Evolutionary conservation across 2,113 vertebrate genomes (phyloP).

Genomic region (Oxygymnocypris stewartii): DNA sequence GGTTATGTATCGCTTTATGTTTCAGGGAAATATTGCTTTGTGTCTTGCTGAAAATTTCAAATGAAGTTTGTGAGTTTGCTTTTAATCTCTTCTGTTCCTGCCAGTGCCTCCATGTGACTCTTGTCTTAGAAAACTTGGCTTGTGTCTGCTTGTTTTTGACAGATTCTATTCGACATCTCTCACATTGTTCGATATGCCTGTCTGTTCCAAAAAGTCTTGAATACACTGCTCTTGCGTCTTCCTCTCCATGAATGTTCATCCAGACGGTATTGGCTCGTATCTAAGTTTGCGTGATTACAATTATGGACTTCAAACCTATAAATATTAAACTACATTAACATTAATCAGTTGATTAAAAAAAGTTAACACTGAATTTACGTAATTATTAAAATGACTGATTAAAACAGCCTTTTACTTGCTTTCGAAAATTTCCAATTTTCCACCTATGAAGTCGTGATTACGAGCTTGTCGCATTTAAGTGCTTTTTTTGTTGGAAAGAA

Average conservation of each 20-base stretch:
- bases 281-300: not conserved
- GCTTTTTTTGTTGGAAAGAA: too few species aligned
- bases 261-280: not conserved
- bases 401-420: not conserved
- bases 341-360: not conserved
- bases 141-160: constrained; percentile 22
- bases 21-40: not conserved
- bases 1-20: not conserved
- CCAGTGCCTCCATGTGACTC: constrained; percentile 6
- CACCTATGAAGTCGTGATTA: too few species aligned
- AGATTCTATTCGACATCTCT: constrained; percentile 30
- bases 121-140: constrained; percentile 12
- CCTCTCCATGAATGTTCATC: not conserved
- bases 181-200: not conserved
- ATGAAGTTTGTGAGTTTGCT: not conserved
- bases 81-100: not conserved
- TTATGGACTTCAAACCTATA: not conserved
- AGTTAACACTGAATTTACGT: not conserved
- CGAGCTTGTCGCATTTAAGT: too few species aligned
- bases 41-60: not conserved
- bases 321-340: constrained; percentile 7
- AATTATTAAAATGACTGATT: not conserved
- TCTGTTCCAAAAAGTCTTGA: constrained; percentile 12
- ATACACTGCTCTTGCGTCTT: not conserved
- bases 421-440: too few species aligned